These are phyloP conservation scores for Rhea americana DNA, from an alignment of 2,113 vertebrate genomes.

Conservation along the genomic window DNA sequence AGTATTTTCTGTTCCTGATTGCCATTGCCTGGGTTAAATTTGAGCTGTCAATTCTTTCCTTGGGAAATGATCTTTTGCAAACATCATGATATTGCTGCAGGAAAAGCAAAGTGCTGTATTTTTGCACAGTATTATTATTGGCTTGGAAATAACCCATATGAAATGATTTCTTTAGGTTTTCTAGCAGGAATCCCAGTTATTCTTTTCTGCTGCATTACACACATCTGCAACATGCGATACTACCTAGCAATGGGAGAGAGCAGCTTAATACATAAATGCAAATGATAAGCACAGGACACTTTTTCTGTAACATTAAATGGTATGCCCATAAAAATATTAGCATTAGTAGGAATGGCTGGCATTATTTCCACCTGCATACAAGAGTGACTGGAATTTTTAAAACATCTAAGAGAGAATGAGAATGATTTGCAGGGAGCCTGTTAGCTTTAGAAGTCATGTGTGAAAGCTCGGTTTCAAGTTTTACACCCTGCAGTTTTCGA, in stretches of 20 bases:
- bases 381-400: background rate
- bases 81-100: background rate
- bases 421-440: background rate
- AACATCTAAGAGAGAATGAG: background rate
- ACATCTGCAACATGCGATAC: constrained; percentile 5
- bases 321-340: background rate
- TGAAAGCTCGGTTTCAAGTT: constrained; percentile 3
- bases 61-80: constrained; percentile 13
- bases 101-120: background rate
- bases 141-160: constrained; percentile 28
- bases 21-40: constrained; percentile 17
- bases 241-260: background rate
- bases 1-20: background rate
- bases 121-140: constrained; percentile 26
- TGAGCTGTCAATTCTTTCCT: background rate
- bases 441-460: background rate
- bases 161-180: constrained; percentile 55
- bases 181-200: constrained; percentile 44
- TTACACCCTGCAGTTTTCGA: constrained; percentile 11
- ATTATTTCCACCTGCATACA: background rate
- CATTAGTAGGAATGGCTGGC: background rate
- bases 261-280: constrained; percentile 37
- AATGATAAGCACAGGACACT: background rate
- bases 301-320: constrained; percentile 17
- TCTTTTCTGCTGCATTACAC: constrained; percentile 54